phyloP scores from a whole-genome alignment of 2,113 vertebrate genomes.

The Ia io region DNA sequence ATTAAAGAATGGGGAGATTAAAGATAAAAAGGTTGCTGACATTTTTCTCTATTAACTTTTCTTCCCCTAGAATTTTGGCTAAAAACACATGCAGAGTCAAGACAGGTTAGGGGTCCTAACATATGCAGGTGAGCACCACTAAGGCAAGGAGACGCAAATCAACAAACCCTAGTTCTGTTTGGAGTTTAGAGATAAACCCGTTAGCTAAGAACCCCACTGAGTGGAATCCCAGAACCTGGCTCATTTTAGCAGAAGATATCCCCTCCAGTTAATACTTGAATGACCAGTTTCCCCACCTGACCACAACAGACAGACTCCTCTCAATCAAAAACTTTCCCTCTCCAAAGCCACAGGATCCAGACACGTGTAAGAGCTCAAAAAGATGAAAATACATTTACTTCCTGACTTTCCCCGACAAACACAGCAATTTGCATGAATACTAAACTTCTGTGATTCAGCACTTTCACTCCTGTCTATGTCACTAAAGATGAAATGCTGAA shows the following conservation, averaged over 20 bases:
- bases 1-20: not conserved
- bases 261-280: not conserved
- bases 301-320: not conserved
- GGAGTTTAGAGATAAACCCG: slow-evolving; percentile 39
- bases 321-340: not conserved
- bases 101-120: not conserved
- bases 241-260: slow-evolving; percentile 54
- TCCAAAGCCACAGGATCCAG: slow-evolving; percentile 30
- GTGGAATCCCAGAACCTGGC: not conserved
- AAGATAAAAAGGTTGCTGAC: not conserved
- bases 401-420: slow-evolving; percentile 74
- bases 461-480: slow-evolving; percentile 69
- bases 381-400: slow-evolving; percentile 75
- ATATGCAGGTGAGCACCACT: not conserved
- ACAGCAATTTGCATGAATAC: slow-evolving; percentile 79
- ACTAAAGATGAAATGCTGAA: slow-evolving; percentile 62
- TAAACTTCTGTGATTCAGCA: slow-evolving; percentile 83
- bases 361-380: slow-evolving; percentile 29
- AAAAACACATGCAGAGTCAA: not conserved
- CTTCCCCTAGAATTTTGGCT: not conserved
- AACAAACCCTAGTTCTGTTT: not conserved
- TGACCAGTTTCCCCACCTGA: not conserved
- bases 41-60: not conserved
- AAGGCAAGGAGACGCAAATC: not conserved
- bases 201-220: slow-evolving; percentile 58